Percentiles rank a stretch among this genome's conserved stretches.
Conservation (phyloP, 2,113 vertebrate genomes). For the Myodes glareolus region DNA sequence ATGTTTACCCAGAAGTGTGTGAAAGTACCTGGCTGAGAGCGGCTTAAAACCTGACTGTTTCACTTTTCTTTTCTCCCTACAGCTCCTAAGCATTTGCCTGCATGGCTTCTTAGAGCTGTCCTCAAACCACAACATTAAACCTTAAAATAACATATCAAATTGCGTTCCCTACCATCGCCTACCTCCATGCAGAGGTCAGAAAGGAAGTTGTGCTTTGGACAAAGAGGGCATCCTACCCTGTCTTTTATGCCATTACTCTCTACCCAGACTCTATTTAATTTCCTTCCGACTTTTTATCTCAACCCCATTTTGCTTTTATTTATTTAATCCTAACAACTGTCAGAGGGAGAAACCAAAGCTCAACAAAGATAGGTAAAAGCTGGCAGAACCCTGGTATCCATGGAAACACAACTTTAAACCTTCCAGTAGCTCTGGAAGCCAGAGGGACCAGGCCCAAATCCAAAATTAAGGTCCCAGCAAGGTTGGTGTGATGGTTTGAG, state of each 20-base stretch:
- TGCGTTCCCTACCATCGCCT: not conserved
- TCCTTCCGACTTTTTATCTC: conserved; percentile 12
- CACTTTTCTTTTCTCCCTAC: not conserved
- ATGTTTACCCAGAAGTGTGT: not conserved
- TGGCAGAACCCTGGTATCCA: not conserved
- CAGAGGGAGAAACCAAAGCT: not conserved
- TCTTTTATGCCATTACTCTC: not conserved
- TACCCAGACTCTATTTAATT: not conserved
- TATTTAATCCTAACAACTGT: not conserved
- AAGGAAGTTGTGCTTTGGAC: not conserved
- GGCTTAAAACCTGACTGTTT: not conserved
- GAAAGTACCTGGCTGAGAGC: not conserved
- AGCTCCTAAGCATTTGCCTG: not conserved
- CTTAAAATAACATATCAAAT: not conserved
- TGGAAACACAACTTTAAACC: not conserved
- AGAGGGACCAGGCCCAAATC: not conserved
- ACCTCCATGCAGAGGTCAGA: not conserved
- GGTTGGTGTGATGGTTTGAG: not conserved
- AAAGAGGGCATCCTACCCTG: not conserved
- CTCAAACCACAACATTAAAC: not conserved
- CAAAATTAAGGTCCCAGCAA: not conserved
- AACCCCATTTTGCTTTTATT: not conserved
- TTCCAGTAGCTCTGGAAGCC: not conserved
- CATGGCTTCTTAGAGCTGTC: not conserved
- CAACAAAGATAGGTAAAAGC: not conserved